phyloP scores from a whole-genome alignment of 2,888 invertebrate genomes.

The Tanypteryx hageni region DNA sequence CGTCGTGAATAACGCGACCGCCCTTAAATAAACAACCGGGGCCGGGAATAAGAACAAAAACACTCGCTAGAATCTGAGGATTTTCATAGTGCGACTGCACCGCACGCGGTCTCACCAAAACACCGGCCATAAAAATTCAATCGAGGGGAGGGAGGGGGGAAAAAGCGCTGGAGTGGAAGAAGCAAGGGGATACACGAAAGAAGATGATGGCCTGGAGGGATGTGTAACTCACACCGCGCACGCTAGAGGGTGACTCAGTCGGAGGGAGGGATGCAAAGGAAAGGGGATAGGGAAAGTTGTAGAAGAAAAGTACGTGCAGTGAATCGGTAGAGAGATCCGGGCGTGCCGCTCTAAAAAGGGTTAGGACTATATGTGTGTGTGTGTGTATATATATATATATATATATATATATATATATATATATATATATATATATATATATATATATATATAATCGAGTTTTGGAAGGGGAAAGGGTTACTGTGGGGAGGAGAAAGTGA shows the following conservation, averaged over 20 bases:
- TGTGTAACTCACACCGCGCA: neutral
- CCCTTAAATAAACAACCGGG: no score
- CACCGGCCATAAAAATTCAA: no score
- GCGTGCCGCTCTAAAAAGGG: slow-evolving; percentile 6
- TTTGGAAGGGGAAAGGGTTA: neutral
- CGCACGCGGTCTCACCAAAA: no score
- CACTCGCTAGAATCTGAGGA: no score
- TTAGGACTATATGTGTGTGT: slow-evolving; percentile 28
- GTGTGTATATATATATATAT: slow-evolving; percentile 11
- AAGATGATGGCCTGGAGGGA: neutral
- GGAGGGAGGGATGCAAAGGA: no score
- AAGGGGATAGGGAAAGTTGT: neutral
- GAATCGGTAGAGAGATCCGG: neutral
- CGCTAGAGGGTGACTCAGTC: no score
- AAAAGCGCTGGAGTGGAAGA: neutral
- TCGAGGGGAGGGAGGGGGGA: neutral
- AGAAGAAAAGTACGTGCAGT: neutral
- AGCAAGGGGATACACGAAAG: neutral
- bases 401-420: neutral
- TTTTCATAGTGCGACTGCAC: no score
- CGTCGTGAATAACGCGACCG: no score
- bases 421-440: neutral
- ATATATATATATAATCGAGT: no score
- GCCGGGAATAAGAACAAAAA: no score
- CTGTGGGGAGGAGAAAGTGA: neutral